phyloP scores from a whole-genome alignment of 2,888 invertebrate species.

The Hypomecis punctinalis region DNA sequence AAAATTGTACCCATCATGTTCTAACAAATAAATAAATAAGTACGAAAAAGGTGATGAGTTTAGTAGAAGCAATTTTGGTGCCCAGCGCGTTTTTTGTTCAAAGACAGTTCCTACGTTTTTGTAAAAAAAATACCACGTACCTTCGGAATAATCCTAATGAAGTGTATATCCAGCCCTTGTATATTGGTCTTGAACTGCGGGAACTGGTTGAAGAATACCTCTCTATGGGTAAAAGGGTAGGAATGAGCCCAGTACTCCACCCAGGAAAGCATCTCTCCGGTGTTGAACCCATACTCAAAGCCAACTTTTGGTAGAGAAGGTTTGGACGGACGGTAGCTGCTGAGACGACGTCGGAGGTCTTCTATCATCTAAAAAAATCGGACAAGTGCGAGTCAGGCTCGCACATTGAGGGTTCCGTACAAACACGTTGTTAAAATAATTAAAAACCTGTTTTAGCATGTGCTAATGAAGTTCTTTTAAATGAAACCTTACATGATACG shows the following conservation, averaged over 20 bases:
- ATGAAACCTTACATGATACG: too few species aligned
- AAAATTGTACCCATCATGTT: too few species aligned
- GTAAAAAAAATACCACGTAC: neutral
- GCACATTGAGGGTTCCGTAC: too few species aligned
- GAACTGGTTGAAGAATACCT: constrained; percentile 36
- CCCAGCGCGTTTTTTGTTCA: too few species aligned
- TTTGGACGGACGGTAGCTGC: constrained; percentile 26
- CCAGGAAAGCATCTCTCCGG: constrained; percentile 30
- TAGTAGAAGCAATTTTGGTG: too few species aligned
- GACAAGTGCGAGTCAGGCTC: too few species aligned
- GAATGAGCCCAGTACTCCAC: constrained; percentile 39
- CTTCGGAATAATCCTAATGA: constrained; percentile 27
- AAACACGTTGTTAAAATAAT: too few species aligned
- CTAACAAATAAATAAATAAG: too few species aligned
- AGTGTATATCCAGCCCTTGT: constrained; percentile 42
- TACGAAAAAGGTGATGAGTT: too few species aligned
- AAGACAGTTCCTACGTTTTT: too few species aligned
- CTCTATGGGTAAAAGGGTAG: constrained; percentile 33
- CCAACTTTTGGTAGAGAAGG: constrained; percentile 16
- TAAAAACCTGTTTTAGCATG: too few species aligned
- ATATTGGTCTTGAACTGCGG: constrained; percentile 42
- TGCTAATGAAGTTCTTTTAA: too few species aligned
- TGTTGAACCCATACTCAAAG: constrained; percentile 41
- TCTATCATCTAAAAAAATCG: constrained; percentile 39
- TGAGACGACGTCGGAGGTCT: constrained; percentile 31